These are phyloP conservation scores for Riptortus pedestris DNA, from an alignment of 1,140 invertebrate genomes.

Conservation along the genomic window DNA sequence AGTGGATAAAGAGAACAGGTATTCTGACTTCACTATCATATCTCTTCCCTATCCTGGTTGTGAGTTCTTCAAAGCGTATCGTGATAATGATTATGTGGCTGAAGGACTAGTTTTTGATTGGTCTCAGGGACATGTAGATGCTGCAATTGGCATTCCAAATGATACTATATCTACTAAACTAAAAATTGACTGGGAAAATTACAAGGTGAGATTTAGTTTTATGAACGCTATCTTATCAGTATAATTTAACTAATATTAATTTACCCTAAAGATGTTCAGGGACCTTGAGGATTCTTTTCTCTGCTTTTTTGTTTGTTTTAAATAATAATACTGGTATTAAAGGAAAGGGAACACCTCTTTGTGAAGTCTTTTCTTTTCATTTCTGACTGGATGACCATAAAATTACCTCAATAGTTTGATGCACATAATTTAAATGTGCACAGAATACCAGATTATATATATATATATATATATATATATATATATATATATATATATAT, in stretches of 20 bases:
- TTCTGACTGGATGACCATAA: too few relatives aligned
- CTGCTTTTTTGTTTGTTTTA: not conserved
- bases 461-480: too few relatives aligned
- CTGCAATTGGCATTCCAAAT: constrained; percentile 56
- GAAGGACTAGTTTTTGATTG: constrained; percentile 65
- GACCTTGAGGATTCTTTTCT: not conserved
- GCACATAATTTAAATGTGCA: too few relatives aligned
- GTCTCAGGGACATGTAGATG: constrained; percentile 63
- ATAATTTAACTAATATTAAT: not conserved
- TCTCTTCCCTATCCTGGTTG: constrained; percentile 74
- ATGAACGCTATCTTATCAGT: not conserved
- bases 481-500: too few relatives aligned
- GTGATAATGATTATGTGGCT: constrained; percentile 57
- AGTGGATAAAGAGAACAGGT: constrained; percentile 69
- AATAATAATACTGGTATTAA: not conserved
- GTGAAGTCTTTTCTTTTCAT: too few relatives aligned
- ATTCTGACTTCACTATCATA: constrained; percentile 62
- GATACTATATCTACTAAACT: constrained; percentile 48
- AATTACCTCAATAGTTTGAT: too few relatives aligned
- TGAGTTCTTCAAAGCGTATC: constrained; percentile 67
- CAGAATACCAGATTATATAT: too few relatives aligned
- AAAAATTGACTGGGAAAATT: constrained; percentile 59
- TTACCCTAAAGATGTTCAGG: not conserved
- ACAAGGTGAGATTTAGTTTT: constrained; percentile 45
- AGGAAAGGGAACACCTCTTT: too few relatives aligned